A percentile compares a stretch with the other conserved stretches of the same genome.
These are phyloP conservation scores for Lemur catta DNA, from an alignment of 2,797 vertebrate genomes.

Conservation along the genomic window DNA sequence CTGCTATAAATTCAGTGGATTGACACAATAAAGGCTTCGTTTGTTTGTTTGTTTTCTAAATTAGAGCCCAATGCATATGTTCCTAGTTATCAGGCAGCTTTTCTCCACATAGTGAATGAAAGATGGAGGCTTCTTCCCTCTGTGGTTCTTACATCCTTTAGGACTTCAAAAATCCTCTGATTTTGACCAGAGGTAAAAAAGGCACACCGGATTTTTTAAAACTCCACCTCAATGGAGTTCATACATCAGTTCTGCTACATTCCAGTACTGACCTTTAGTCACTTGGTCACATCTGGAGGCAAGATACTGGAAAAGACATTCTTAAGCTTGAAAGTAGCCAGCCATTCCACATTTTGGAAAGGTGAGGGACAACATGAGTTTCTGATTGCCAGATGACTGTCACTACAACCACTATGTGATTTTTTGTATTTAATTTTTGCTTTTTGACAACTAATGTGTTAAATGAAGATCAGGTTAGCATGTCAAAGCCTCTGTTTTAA, in stretches of 20 bases:
- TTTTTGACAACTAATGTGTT: not conserved
- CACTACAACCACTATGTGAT: not conserved
- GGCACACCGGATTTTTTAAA: not conserved
- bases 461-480: not conserved
- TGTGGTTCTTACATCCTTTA: not conserved
- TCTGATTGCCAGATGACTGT: not conserved
- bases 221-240: not conserved
- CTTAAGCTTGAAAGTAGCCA: not conserved
- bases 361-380: not conserved
- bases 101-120: not conserved
- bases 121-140: not conserved
- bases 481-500: not conserved
- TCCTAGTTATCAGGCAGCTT: not conserved
- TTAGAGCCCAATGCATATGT: not conserved
- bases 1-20: not conserved
- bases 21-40: not conserved
- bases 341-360: not conserved
- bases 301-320: not conserved
- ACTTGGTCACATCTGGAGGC: not conserved
- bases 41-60: not conserved
- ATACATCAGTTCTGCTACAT: not conserved
- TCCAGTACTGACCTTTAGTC: not conserved
- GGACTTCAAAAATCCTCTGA: not conserved
- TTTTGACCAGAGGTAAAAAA: not conserved
- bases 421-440: not conserved